Evolutionary conservation across 2,888 invertebrate genomes (phyloP), one percentile per base, ranked within the genome.

Genomic region (Ctena decussata): DNA sequence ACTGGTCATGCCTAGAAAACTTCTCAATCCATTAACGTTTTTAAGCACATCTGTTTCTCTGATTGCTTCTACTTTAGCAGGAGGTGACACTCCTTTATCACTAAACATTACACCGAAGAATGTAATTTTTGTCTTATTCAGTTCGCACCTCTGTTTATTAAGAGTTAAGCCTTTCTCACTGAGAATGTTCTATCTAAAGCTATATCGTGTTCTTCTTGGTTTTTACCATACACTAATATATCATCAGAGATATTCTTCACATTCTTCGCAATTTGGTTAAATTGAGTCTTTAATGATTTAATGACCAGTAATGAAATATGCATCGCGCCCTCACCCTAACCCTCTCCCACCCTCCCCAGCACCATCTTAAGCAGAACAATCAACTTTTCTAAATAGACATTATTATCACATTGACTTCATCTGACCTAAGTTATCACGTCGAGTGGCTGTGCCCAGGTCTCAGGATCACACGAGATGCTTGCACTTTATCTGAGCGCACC

Each of bases 181-280:
- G 49, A 86, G 70, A 87, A 87, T 35, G 94, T 93, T 77, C 86
- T 69, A 32, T 82, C 39, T 27, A 95, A 77, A 12, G 92, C 80
- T 35, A 41, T 49, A 80, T 96, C 93, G 80, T 95, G 95, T 70
- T 94, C 91, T 65, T 88, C 44, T 77, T 86, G 21, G 77, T n/a
- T 81, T 78, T 81, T 90, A 0, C 92, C 95, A 91, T 82, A 93
- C 18, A 96, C 84, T 1, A 95, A 75, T 72, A 96, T 95, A 89
- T 96, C 95, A 89, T 96, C 96, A 32, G 94, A 94, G 70, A 93
- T 93, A 76, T 94, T 95, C 37, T 95, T 83, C 3, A 91, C 92
- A 0, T 95, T 95, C 53, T 94, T 90, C 30, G 95, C 95, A 8
- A 89, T 90, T 53, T 39, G 91, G 78, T n/a, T n/a, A n/a, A n/a